Percentiles rank a stretch among this genome's conserved stretches.
Conservation (phyloP, 1,140 invertebrate species). For the Neomicropteryx cornuta region DNA sequence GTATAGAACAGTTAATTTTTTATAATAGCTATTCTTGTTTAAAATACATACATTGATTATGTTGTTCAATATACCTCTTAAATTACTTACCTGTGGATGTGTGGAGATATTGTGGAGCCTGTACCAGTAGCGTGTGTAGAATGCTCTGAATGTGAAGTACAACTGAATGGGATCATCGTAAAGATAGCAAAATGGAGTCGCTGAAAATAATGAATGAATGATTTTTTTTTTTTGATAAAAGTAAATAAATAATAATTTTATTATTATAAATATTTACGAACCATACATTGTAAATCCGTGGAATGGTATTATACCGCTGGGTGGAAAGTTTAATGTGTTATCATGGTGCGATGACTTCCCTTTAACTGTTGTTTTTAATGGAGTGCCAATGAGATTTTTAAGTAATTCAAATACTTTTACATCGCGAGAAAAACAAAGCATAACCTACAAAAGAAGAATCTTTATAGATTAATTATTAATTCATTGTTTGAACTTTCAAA, state of each 20-base stretch:
- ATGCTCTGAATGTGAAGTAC: constrained; percentile 83
- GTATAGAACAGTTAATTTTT: too few relatives aligned
- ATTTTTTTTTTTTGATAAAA: constrained; percentile 1
- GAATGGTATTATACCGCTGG: constrained; percentile 90
- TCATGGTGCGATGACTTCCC: constrained; percentile 56
- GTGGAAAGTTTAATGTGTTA: constrained; percentile 74
- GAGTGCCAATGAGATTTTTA: constrained; percentile 45
- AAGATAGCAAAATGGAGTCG: constrained; percentile 88
- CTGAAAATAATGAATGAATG: constrained; percentile 37
- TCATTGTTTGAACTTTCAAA: too few relatives aligned
- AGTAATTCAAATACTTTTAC: constrained; percentile 59
- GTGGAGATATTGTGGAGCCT: constrained; percentile 83
- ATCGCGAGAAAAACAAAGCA: constrained; percentile 89
- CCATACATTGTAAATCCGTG: constrained; percentile 97
- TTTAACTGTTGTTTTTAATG: constrained; percentile 56
- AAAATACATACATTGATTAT: too few relatives aligned
- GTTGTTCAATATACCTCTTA: too few relatives aligned
- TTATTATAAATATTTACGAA: constrained; percentile 32
- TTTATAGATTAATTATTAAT: neutral
- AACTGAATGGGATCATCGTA: constrained; percentile 79
- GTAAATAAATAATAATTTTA: neutral
- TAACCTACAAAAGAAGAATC: constrained; percentile 45
- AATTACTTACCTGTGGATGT: constrained; percentile 64
- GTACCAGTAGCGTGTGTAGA: constrained; percentile 88
- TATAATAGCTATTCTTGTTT: too few relatives aligned